A percentile compares a stretch with the other conserved stretches of the same genome.
Evolutionary conservation across 2,113 vertebrate genomes (phyloP).

Genomic region (Hiodon alosoides): DNA sequence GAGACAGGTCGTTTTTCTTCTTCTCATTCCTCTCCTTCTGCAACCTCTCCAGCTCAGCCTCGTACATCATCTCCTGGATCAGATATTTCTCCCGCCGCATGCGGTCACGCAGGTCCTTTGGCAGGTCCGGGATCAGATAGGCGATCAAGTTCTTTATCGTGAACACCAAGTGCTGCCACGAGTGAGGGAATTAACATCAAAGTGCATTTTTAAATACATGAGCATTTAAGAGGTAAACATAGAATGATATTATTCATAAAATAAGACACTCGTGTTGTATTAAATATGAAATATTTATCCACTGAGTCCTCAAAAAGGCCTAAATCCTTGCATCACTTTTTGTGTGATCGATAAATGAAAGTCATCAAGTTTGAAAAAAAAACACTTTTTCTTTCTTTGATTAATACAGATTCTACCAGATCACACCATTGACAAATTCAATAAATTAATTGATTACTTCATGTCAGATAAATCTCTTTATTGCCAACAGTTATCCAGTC

Average conservation of each 20-base stretch:
- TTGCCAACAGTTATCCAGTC: too few species aligned
- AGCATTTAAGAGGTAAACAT: neutral
- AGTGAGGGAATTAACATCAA: slow-evolving; percentile 28
- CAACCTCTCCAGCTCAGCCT: slow-evolving; percentile 84
- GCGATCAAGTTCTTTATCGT: slow-evolving; percentile 95
- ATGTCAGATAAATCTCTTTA: too few species aligned
- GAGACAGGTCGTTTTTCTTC: slow-evolving; percentile 72
- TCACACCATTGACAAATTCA: too few species aligned
- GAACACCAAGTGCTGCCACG: slow-evolving; percentile 86
- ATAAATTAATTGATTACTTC: too few species aligned
- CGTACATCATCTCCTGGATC: slow-evolving; percentile 98
- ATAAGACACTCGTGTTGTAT: too few species aligned
- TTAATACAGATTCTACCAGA: too few species aligned
- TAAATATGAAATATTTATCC: too few species aligned
- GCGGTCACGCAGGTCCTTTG: slow-evolving; percentile 88
- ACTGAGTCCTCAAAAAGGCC: too few species aligned
- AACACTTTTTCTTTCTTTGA: too few species aligned
- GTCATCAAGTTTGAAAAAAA: too few species aligned
- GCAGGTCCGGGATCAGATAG: slow-evolving; percentile 94
- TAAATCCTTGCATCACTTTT: too few species aligned
- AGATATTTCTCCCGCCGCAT: slow-evolving; percentile 96
- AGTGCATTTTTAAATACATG: neutral
- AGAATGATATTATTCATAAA: neutral
- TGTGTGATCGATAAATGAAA: too few species aligned
- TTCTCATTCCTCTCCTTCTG: slow-evolving; percentile 84